phyloP scores from a whole-genome alignment of 2,797 vertebrate genomes.

The Gambusia yucatana region DNA sequence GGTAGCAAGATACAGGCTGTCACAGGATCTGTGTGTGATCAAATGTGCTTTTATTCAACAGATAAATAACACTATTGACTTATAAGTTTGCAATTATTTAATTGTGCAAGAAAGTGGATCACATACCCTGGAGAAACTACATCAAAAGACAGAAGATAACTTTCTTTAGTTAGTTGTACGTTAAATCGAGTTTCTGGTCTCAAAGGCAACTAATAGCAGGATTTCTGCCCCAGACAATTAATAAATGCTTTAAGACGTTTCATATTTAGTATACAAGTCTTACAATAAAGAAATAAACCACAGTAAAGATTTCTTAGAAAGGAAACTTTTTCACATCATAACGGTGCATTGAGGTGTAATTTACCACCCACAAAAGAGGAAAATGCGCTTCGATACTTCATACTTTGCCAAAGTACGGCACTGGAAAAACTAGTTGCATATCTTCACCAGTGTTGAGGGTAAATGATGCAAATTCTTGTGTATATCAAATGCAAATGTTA shows the following conservation, averaged over 20 bases:
- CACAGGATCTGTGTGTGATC: slow-evolving; percentile 66
- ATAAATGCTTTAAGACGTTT: background rate
- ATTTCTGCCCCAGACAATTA: background rate
- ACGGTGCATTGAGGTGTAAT: slow-evolving; percentile 23
- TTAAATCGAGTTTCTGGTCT: background rate
- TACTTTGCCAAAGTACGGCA: slow-evolving; percentile 28
- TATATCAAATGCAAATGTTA: slow-evolving; percentile 57
- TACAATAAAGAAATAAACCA: slow-evolving; percentile 16
- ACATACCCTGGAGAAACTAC: slow-evolving; percentile 21
- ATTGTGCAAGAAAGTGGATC: slow-evolving; percentile 23
- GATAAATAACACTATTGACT: slow-evolving; percentile 68
- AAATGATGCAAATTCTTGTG: slow-evolving; percentile 54
- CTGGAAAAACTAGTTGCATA: slow-evolving; percentile 69
- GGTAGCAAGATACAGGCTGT: slow-evolving; percentile 63
- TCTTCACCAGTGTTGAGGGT: slow-evolving; percentile 45
- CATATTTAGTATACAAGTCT: slow-evolving; percentile 34
- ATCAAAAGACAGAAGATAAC: slow-evolving; percentile 30
- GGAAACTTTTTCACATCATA: slow-evolving; percentile 48
- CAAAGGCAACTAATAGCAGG: slow-evolving; percentile 6
- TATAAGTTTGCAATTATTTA: slow-evolving; percentile 35
- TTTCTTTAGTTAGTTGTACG: slow-evolving; percentile 9
- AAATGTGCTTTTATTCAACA: slow-evolving; percentile 64
- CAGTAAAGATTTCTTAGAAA: slow-evolving; percentile 35
- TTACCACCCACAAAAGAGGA: slow-evolving; percentile 61
- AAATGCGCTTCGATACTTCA: slow-evolving; percentile 47